Conservation (phyloP, 2,113 vertebrate species). For the Corythornis cristatus region DNA sequence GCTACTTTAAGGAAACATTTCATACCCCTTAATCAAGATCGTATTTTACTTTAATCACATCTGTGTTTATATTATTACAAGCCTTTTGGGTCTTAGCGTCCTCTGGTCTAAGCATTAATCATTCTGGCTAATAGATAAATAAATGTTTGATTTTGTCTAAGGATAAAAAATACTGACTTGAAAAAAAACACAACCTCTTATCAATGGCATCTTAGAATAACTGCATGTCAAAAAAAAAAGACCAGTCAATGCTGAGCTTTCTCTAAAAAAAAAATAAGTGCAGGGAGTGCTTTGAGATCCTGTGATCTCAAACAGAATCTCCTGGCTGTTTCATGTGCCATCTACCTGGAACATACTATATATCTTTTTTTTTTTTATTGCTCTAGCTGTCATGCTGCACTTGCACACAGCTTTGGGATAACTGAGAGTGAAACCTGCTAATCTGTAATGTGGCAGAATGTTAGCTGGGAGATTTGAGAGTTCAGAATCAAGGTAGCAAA, state of each 20-base stretch:
- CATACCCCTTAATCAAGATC: constrained; percentile 10
- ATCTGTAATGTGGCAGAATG: not conserved
- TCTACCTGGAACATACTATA: not conserved
- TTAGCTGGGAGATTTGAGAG: not conserved
- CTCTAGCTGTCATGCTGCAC: not conserved
- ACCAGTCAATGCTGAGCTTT: not conserved
- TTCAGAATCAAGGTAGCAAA: not conserved
- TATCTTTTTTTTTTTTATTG: not conserved
- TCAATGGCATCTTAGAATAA: not conserved
- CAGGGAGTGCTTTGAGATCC: not conserved
- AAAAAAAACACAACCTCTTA: not conserved
- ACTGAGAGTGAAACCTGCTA: not conserved
- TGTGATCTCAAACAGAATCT: not conserved
- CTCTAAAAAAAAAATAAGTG: not conserved
- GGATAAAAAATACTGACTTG: not conserved
- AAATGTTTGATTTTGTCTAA: constrained; percentile 11
- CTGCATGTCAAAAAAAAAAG: not conserved
- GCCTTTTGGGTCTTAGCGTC: not conserved
- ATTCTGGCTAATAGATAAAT: not conserved
- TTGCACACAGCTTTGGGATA: not conserved
- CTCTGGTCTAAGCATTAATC: constrained; percentile 17
- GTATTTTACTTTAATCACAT: constrained; percentile 30
- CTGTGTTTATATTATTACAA: constrained; percentile 37
- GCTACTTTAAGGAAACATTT: constrained; percentile 49
- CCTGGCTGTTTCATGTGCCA: not conserved